Evolutionary conservation across 2,888 invertebrate genomes (phyloP), one percentile per base, ranked within the genome.

Genomic region (Pherbina coryleti): DNA sequence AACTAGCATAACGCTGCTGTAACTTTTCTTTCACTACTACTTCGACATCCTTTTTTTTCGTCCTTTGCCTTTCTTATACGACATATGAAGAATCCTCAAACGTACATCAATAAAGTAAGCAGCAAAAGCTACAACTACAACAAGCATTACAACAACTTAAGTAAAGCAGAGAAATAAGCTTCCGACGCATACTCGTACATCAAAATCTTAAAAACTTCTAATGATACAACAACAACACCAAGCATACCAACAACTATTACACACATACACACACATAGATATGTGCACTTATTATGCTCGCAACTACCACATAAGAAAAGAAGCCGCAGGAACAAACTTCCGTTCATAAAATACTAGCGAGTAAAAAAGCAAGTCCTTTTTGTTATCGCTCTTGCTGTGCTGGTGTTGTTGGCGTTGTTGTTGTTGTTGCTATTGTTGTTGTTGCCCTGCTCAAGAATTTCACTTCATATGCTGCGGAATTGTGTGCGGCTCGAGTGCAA

Each of bases 121-220:
- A 22, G 49, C 34, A 28, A 28, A 25, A 60, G 11, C 60, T 7
- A 60, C 19, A 60, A 60, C 28, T 17, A 31, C 19, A 28, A 22
- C 4, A 60, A n/a, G n/a, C n/a, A n/a, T n/a, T n/a, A 8, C 25
- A 22, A 11, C 0, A 34, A 64, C 49, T 25, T 14, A 22, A 28
- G 25, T 14, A 25, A 31, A 34, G 44, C 8, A 28, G 22, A 7
- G 9, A 22, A n/a, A 71, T 17, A 62, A 62, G 31, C 11, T 25
- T 51, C 19, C 75, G 55, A 67, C 25, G 53, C 67, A 75, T 75
- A 67, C 25, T 34, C 67, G 67, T 75, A 67, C 75, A 66, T 55
- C 55, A 55, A 67, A 66, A 75, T 66, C 75, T 75, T 55, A 25
- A 75, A 66, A 67, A 75, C 19, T 75, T 75, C 75, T 75, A 75